phyloP scores from a whole-genome alignment of 2,888 invertebrate species.

The Nesidiocoris tenuis region DNA sequence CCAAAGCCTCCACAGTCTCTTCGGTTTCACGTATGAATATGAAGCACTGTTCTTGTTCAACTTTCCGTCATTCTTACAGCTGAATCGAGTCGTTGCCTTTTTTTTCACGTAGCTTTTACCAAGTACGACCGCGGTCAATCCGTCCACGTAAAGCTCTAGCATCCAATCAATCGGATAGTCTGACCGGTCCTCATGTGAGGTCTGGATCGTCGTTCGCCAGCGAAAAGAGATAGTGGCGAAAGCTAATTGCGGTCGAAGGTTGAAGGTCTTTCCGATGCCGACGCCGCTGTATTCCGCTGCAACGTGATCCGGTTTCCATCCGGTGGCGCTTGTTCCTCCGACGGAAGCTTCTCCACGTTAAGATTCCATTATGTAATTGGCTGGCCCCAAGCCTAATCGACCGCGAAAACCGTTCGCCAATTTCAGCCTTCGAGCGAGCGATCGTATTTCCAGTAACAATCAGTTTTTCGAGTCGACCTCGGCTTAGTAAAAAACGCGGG shows the following conservation, averaged over 20 bases:
- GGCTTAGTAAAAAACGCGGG: too few species aligned
- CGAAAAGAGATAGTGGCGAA: neutral
- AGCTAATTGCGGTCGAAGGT: neutral
- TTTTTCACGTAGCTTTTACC: too few species aligned
- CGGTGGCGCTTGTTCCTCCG: neutral
- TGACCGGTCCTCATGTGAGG: neutral
- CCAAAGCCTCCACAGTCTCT: too few species aligned
- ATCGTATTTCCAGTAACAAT: neutral
- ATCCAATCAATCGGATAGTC: too few species aligned
- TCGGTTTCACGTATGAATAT: too few species aligned
- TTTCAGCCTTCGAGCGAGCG: neutral
- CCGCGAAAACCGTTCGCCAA: neutral
- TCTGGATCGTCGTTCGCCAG: neutral
- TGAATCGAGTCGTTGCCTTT: too few species aligned
- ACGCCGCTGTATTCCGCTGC: neutral
- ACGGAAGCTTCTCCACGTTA: neutral
- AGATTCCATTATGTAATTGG: neutral
- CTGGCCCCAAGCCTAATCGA: neutral
- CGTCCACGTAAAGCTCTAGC: too few species aligned
- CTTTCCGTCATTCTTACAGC: too few species aligned
- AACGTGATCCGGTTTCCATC: neutral
- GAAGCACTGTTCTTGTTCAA: too few species aligned
- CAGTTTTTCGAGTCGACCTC: neutral
- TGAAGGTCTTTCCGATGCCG: neutral
- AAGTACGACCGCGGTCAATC: too few species aligned